phyloP scores from a whole-genome alignment of 2,113 vertebrate species.

The Actinemys pallida region DNA sequence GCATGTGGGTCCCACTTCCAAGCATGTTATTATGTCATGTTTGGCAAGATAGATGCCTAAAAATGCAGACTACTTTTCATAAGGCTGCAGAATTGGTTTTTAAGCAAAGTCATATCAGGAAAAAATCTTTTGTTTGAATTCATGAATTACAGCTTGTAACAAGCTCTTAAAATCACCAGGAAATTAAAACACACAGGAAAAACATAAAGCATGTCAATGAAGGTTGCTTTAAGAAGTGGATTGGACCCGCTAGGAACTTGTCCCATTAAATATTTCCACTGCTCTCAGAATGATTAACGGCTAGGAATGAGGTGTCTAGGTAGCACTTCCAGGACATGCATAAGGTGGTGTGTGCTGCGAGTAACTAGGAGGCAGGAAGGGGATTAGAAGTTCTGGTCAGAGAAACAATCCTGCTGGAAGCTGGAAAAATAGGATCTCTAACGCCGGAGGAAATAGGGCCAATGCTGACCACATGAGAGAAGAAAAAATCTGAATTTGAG shows the following conservation, averaged over 20 bases:
- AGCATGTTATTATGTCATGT: background rate
- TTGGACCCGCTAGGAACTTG: background rate
- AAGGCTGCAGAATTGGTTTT: background rate
- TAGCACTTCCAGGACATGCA: background rate
- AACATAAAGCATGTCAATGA: background rate
- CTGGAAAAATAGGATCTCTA: background rate
- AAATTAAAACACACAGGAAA: background rate
- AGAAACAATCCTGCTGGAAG: background rate
- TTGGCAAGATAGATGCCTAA: background rate
- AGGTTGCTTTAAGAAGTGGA: background rate
- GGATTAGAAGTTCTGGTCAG: background rate
- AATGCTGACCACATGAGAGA: background rate
- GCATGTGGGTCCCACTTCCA: background rate
- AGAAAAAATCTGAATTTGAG: background rate
- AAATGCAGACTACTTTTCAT: background rate
- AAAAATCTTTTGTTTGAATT: fast-evolving
- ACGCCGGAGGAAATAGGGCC: background rate
- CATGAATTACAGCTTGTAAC: background rate
- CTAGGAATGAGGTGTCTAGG: background rate
- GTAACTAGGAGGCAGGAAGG: background rate
- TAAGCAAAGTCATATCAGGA: background rate
- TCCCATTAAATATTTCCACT: background rate
- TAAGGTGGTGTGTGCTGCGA: background rate
- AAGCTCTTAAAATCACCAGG: background rate
- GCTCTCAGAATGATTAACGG: background rate